Conservation (phyloP, 1,140 invertebrate species). For the Neuroterus valhalla region DNA sequence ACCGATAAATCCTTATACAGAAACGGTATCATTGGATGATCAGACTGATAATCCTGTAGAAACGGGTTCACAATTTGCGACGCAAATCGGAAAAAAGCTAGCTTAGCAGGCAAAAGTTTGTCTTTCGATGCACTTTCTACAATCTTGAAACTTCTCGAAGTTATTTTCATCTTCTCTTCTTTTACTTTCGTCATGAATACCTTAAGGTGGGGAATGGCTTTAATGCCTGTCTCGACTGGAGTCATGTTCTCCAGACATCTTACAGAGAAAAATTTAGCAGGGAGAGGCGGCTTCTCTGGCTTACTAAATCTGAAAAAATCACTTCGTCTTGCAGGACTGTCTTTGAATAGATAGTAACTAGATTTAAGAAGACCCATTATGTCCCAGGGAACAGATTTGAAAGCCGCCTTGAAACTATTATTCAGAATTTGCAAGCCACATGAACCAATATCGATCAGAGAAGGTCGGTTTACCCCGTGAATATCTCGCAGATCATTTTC, state of each 20-base stretch:
- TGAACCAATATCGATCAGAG: background rate
- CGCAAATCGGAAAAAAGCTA: background rate
- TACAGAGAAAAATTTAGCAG: background rate
- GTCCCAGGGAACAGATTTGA: background rate
- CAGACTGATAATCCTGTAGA: background rate
- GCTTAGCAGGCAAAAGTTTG: background rate
- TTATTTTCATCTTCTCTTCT: background rate
- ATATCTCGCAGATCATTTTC: background rate
- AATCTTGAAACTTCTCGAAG: background rate
- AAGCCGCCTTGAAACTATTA: background rate
- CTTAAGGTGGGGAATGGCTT: background rate
- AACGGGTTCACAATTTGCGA: background rate
- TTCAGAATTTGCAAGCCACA: background rate
- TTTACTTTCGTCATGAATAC: background rate
- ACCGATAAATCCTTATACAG: background rate
- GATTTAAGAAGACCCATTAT: background rate
- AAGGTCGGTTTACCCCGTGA: background rate
- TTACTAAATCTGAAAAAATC: background rate
- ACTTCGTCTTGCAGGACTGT: background rate
- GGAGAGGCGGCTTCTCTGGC: background rate
- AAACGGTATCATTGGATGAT: background rate
- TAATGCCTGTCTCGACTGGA: background rate
- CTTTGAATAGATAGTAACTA: background rate
- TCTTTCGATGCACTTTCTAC: background rate
- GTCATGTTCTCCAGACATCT: background rate